phyloP scores from a whole-genome alignment of 2,797 vertebrate species.

The Poeciliopsis paucimaculata region DNA sequence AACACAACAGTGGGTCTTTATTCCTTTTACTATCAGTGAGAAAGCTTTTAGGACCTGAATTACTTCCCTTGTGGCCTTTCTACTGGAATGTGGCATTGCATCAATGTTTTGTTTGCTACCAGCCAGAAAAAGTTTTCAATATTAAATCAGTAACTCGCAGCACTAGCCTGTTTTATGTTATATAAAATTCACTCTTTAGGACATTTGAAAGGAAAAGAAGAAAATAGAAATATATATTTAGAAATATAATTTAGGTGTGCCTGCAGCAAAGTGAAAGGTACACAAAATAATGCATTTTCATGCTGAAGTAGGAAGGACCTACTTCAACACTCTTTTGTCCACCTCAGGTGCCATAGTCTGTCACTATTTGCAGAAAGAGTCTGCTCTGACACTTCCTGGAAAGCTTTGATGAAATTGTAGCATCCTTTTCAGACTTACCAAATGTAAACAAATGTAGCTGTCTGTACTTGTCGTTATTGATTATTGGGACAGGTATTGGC shows the following conservation, averaged over 20 bases:
- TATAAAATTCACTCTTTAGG: background rate
- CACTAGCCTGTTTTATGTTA: background rate
- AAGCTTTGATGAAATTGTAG: background rate
- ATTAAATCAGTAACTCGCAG: background rate
- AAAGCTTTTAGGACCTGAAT: slow-evolving; percentile 1
- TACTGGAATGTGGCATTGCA: slow-evolving; percentile 1
- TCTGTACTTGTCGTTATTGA: background rate
- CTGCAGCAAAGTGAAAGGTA: background rate
- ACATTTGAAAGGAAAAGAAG: background rate
- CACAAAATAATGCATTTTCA: background rate
- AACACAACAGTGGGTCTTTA: background rate
- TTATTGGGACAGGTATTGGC: background rate
- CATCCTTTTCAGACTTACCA: background rate
- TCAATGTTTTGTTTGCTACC: slow-evolving; percentile 1
- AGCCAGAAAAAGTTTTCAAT: background rate
- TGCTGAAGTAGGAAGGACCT: background rate
- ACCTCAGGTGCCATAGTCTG: background rate
- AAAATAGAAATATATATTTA: background rate
- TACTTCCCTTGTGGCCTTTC: slow-evolving; percentile 11
- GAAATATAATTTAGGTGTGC: background rate
- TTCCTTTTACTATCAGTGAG: slow-evolving; percentile 3
- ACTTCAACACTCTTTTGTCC: background rate
- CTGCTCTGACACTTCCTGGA: background rate
- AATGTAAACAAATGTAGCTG: background rate
- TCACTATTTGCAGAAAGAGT: background rate